Conservation (phyloP, 1,140 invertebrate genomes). For the Drosophila mauritiana region DNA sequence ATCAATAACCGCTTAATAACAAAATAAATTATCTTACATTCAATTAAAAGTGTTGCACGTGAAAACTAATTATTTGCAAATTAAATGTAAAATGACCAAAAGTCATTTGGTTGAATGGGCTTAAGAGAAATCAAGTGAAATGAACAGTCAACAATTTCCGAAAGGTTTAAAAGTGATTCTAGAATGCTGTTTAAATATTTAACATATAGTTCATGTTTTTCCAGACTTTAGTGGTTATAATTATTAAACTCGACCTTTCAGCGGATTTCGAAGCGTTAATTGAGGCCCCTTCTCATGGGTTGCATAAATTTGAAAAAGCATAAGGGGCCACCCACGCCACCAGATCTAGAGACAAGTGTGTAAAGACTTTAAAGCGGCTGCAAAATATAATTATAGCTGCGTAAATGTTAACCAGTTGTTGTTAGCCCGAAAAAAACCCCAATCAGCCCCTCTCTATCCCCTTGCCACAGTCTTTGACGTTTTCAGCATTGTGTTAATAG, state of each 20-base stretch:
- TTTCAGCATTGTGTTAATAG: slow-evolving; percentile 52
- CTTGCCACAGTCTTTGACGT: slow-evolving; percentile 49
- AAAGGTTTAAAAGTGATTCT: background rate
- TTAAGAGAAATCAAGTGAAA: background rate
- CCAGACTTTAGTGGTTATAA: background rate
- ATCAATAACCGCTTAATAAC: background rate
- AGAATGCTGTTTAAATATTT: too few relatives aligned
- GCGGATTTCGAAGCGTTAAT: slow-evolving; percentile 11
- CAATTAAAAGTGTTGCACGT: background rate
- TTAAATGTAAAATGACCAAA: background rate
- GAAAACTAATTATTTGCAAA: background rate
- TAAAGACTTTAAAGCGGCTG: slow-evolving; percentile 45
- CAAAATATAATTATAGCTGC: slow-evolving; percentile 45
- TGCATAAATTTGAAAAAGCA: slow-evolving; percentile 49
- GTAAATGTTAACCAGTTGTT: slow-evolving; percentile 54
- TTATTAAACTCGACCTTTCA: background rate
- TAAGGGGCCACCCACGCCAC: slow-evolving; percentile 16
- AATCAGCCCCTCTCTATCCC: slow-evolving; percentile 8
- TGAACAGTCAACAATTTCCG: background rate
- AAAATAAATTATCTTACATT: background rate
- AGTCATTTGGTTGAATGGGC: slow-evolving; percentile 5
- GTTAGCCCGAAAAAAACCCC: slow-evolving; percentile 39
- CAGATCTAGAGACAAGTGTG: slow-evolving; percentile 47
- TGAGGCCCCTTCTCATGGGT: slow-evolving; percentile 32
- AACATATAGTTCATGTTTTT: background rate